phyloP scores from a whole-genome alignment of 2,797 vertebrate genomes.

The Jordanella pulchra region DNA sequence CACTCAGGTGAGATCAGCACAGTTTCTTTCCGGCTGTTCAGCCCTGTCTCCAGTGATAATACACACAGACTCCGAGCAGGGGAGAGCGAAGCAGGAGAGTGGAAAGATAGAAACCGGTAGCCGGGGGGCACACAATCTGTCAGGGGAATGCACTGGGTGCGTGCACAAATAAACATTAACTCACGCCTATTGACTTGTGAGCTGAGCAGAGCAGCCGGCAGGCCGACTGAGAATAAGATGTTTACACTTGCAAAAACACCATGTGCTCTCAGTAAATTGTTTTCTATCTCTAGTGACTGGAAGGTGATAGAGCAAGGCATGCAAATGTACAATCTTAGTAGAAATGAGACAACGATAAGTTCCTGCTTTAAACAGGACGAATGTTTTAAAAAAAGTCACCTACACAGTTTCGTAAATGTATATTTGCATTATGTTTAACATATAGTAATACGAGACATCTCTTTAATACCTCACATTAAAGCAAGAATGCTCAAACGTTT shows the following conservation, averaged over 20 bases:
- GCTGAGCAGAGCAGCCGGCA: conserved; percentile 51
- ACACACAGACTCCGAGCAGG: conserved; percentile 34
- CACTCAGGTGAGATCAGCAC: conserved; percentile 54
- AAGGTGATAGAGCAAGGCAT: conserved; percentile 56
- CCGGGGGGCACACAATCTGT: conserved; percentile 36
- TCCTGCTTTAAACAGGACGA: not conserved
- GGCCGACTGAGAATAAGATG: conserved; percentile 66
- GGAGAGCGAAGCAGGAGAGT: conserved; percentile 23
- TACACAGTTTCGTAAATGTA: not conserved
- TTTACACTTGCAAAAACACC: conserved; percentile 63
- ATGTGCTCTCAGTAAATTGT: conserved; percentile 43
- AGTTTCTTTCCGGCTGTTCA: conserved; percentile 38
- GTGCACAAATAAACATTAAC: conserved; percentile 71
- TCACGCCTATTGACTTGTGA: conserved; percentile 60
- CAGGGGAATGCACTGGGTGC: conserved; percentile 52
- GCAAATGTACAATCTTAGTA: conserved; percentile 25
- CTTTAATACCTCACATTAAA: conserved; percentile 2
- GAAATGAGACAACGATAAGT: no score
- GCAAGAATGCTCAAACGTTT: not conserved
- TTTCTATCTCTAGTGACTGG: conserved; percentile 40
- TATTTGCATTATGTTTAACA: not conserved
- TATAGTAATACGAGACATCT: not conserved
- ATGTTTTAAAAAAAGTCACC: no score
- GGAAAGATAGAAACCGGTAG: conserved; percentile 48
- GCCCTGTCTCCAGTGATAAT: conserved; percentile 47